phyloP scores from a whole-genome alignment of 1,140 invertebrate genomes.

The Euura lappo region DNA sequence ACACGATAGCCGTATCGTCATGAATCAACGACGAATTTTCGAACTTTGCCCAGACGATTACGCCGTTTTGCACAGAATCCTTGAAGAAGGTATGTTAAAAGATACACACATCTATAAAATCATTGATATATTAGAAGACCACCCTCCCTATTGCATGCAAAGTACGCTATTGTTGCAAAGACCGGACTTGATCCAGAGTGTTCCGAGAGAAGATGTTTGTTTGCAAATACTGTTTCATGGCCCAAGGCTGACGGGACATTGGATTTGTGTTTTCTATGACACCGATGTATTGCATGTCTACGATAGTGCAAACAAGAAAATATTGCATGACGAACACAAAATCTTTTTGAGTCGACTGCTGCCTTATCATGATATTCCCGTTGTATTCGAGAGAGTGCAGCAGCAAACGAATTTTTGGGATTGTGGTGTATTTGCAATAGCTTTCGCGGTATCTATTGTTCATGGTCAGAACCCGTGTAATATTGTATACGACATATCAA shows the following conservation, averaged over 20 bases:
- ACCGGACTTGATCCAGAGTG: too few relatives aligned
- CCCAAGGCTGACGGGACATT: neutral
- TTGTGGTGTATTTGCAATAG: too few relatives aligned
- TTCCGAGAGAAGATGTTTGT: neutral
- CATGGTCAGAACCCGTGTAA: neutral
- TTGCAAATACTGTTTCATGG: neutral
- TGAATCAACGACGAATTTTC: too few relatives aligned
- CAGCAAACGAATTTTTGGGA: neutral
- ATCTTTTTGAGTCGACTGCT: neutral
- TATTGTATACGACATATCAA: neutral
- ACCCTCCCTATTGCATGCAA: too few relatives aligned
- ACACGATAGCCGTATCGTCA: too few relatives aligned
- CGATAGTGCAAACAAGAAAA: neutral
- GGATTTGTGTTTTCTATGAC: neutral
- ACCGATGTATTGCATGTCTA: too few relatives aligned
- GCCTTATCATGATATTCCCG: neutral
- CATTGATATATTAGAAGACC: too few relatives aligned
- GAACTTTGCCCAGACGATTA: too few relatives aligned
- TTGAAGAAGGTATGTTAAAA: neutral
- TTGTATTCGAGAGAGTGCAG: neutral
- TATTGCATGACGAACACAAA: neutral
- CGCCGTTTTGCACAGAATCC: too few relatives aligned
- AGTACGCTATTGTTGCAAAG: too few relatives aligned
- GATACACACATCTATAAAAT: too few relatives aligned
- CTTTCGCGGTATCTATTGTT: too few relatives aligned